Evolutionary conservation across 2,113 vertebrate species (phyloP).

Genomic region (Lophura nycthemera): DNA sequence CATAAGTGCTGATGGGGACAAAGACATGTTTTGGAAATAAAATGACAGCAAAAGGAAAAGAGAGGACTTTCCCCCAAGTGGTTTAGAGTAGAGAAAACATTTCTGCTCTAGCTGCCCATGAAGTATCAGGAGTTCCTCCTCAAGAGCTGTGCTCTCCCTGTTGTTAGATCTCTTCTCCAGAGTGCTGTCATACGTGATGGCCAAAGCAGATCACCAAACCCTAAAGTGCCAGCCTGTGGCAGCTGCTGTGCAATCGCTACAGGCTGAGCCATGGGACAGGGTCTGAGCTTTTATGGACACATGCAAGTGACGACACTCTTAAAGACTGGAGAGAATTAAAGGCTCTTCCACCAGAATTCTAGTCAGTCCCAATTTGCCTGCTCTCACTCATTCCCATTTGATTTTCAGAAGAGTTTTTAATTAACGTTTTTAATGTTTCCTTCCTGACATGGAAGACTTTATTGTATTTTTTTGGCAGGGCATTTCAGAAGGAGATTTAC

Average conservation of each 20-base stretch:
- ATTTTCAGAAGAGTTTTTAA: constrained; percentile 33
- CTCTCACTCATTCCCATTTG: background rate
- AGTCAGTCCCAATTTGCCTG: background rate
- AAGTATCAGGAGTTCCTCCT: background rate
- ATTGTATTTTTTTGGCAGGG: background rate
- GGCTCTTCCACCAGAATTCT: background rate
- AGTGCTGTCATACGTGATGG: background rate
- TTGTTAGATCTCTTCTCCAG: background rate
- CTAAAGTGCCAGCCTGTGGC: background rate
- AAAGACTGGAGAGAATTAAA: background rate
- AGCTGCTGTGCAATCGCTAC: background rate
- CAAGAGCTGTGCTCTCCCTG: background rate
- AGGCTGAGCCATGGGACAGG: background rate
- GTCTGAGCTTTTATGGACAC: background rate
- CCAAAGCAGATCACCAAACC: background rate
- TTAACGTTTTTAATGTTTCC: constrained; percentile 22
- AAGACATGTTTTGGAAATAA: constrained; percentile 43
- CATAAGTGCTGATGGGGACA: constrained; percentile 38
- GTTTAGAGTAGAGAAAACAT: background rate
- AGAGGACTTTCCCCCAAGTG: background rate
- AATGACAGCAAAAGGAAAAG: background rate
- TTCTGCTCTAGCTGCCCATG: background rate
- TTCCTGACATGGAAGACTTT: background rate
- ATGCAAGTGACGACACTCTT: background rate
- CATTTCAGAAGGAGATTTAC: constrained; percentile 37